Base-by-base conservation (phyloP, 1,140 invertebrate genomes). In the Diorhabda elongata region DNA sequence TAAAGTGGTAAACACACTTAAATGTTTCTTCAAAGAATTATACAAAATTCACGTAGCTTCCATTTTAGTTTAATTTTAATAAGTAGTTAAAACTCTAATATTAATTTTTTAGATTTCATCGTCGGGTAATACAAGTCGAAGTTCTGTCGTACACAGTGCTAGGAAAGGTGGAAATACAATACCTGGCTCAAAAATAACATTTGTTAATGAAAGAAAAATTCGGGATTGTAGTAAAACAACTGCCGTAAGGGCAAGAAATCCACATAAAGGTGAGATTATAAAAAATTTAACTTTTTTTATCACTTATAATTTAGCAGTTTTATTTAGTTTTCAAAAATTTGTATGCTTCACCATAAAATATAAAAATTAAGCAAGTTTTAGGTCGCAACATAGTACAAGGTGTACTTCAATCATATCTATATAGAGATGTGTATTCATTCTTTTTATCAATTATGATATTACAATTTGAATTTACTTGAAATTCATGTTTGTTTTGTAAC, bases 131-230 rank as follows among this genome's bases (percentile, higher is more conserved):
- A 81, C 79, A 58, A 81, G 79, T 68, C 78, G 75, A 11, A 81
- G 80, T 72, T 81, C 80, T 47, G 73, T 79, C 9, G 72, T 69
- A 26, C 70, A 71, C 44, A 77, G 76, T 8, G 52, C 65, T 5
- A 66, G 66, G 7, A 73, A 71, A 58, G 73, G 73, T 11, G 71
- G 66, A 64, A 65, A 64, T 11, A 74, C 66, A 61, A 66, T 70
- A 9, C 65, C 69, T 26, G 74, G 75, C 64, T 75, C 78, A 9
- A 79, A 75, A 61, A 76, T 79, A 56, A 73, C 82, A 7, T 88
- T 86, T 74, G 76, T 87, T 4, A 88, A 88, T 75, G 87, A 88
- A 69, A 85, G 86, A 72, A 84, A 86, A 56, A 78, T 68, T 47
- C 74, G 73, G 81, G 80, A 78, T 65, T 69, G 69, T 66, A 73